Evolutionary conservation across 2,888 invertebrate genomes (phyloP).

Genomic region (Caradrina clavipalpis): DNA sequence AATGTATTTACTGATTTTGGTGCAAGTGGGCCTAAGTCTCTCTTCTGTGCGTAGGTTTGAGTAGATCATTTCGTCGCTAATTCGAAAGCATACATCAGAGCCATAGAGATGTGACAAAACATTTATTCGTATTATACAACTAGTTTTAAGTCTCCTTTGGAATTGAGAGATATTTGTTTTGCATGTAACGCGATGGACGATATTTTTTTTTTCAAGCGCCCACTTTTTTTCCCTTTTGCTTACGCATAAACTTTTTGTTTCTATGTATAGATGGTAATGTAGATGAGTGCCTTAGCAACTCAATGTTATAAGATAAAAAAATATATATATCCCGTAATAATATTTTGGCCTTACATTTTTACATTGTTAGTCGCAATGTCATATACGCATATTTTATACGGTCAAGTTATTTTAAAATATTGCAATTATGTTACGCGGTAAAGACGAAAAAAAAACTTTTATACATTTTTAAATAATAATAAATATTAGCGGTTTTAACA

Average conservation of each 20-base stretch:
- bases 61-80: slow-evolving; percentile 64
- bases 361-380: slow-evolving; percentile 69
- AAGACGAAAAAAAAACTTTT: slow-evolving; percentile 64
- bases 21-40: slow-evolving; percentile 26
- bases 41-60: slow-evolving; percentile 27
- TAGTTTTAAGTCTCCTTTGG: slow-evolving; percentile 86
- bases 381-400: slow-evolving; percentile 72
- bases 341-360: slow-evolving; percentile 70
- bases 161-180: slow-evolving; percentile 86
- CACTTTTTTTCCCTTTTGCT: slow-evolving; percentile 77
- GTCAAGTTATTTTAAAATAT: slow-evolving; percentile 68
- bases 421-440: slow-evolving; percentile 72
- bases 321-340: slow-evolving; percentile 74
- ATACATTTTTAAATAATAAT: slow-evolving; percentile 65
- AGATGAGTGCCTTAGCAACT: slow-evolving; percentile 91
- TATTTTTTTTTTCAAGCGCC: slow-evolving; percentile 75
- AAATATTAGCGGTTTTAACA: slow-evolving; percentile 63
- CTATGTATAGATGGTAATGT: slow-evolving; percentile 84
- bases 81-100: slow-evolving; percentile 77
- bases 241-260: slow-evolving; percentile 80
- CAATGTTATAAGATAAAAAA: slow-evolving; percentile 82
- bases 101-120: slow-evolving; percentile 86
- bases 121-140: slow-evolving; percentile 88
- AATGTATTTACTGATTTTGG: too few relatives aligned
- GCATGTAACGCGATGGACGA: slow-evolving; percentile 84